phyloP scores from a whole-genome alignment of 2,888 invertebrate species.

The Drosophila picticornis region DNA sequence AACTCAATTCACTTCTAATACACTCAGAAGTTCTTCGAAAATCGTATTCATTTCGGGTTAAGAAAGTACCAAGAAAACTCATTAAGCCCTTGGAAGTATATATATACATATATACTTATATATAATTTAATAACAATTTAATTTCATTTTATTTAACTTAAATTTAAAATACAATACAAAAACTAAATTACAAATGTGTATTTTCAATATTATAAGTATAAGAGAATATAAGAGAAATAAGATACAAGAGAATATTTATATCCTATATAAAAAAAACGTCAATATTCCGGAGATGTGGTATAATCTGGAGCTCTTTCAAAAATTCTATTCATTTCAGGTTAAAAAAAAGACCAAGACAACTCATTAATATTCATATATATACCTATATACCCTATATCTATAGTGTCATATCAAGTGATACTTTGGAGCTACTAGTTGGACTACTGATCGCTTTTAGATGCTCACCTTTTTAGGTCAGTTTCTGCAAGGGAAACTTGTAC shows the following conservation, averaged over 20 bases:
- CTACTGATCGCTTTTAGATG: neutral
- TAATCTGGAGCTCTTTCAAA: neutral
- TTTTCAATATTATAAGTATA: neutral
- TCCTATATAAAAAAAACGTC: no score
- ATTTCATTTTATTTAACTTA: neutral
- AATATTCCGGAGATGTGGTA: neutral
- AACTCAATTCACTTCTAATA: neutral
- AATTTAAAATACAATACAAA: neutral
- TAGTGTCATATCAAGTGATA: neutral
- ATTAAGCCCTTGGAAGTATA: neutral
- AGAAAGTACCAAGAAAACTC: constrained; percentile 34
- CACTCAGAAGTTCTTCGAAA: constrained; percentile 28
- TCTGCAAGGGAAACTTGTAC: neutral
- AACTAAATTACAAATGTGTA: neutral
- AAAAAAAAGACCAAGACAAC: neutral
- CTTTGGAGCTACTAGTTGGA: neutral
- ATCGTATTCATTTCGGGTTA: neutral
- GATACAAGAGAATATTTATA: neutral
- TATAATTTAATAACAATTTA: neutral
- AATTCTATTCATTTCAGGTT: neutral
- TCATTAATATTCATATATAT: neutral
- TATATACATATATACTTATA: neutral
- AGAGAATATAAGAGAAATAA: no score
- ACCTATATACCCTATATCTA: neutral
- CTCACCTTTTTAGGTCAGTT: neutral